Conservation (phyloP, 2,113 vertebrate species). For the Tylochromis polylepis region DNA sequence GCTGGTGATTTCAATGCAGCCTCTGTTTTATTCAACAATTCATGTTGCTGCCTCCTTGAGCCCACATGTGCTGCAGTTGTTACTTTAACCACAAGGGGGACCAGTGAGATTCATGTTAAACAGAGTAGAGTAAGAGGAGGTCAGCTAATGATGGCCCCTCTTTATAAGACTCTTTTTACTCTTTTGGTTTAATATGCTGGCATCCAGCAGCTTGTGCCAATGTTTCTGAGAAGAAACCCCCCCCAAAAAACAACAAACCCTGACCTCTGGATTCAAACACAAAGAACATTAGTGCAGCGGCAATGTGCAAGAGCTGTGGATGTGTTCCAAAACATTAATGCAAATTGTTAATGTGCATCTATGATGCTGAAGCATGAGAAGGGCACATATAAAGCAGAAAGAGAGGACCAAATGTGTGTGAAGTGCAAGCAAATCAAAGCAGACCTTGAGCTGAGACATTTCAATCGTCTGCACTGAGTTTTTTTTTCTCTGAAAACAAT, state of each 20-base stretch:
- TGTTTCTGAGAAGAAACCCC: neutral
- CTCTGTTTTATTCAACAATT: conserved; percentile 41
- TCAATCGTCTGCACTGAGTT: conserved; percentile 39
- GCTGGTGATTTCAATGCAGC: conserved; percentile 58
- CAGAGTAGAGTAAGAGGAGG: neutral
- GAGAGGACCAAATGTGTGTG: conserved; percentile 5
- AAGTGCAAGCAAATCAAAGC: conserved; percentile 52
- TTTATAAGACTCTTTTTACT: neutral
- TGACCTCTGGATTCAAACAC: conserved; percentile 26
- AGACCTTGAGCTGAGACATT: conserved; percentile 49
- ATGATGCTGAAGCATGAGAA: neutral
- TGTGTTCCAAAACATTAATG: conserved; percentile 29
- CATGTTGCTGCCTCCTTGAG: neutral
- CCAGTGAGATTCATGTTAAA: conserved; percentile 19
- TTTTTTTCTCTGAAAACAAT: conserved; percentile 42
- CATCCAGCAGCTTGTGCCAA: neutral
- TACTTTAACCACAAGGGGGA: conserved; percentile 70
- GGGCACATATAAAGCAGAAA: neutral
- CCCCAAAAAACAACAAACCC: neutral
- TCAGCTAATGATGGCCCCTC: neutral
- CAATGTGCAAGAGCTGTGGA: neutral
- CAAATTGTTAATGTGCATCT: conserved; percentile 28
- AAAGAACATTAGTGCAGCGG: neutral
- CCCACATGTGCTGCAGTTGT: conserved; percentile 26
- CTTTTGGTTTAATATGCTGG: neutral